phyloP scores from a whole-genome alignment of 1,140 invertebrate genomes.

The Scylla paramamosain region DNA sequence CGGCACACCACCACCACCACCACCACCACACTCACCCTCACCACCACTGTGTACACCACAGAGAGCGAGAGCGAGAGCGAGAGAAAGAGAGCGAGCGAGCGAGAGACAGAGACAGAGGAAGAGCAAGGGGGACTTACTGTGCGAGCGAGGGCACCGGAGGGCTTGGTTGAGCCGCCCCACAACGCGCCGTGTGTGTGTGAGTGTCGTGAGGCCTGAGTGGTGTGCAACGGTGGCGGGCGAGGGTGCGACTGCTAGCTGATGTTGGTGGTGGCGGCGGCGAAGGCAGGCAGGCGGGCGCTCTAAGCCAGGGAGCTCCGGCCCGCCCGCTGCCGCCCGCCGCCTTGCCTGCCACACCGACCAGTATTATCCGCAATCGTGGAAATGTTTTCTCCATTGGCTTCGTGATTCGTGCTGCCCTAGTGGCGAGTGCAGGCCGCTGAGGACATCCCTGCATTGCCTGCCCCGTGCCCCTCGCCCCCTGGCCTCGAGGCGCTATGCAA shows the following conservation, averaged over 20 bases:
- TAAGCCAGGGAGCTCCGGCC: conserved; percentile 62
- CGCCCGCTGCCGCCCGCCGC: conserved; percentile 41
- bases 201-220: conserved; percentile 57
- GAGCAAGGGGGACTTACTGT: conserved; percentile 55
- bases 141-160: neutral
- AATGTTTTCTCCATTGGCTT: conserved; percentile 73
- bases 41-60: conserved; percentile 10
- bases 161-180: neutral
- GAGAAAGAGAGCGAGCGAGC: conserved; percentile 55
- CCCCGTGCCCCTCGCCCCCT: neutral
- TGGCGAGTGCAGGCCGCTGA: neutral
- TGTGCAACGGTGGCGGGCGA: conserved; percentile 74
- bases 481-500: neutral
- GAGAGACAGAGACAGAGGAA: conserved; percentile 47
- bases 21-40: neutral
- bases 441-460: neutral
- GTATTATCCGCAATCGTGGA: conserved; percentile 77
- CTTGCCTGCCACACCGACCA: conserved; percentile 63
- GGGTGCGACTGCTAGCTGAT: conserved; percentile 73
- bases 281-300: conserved; percentile 66
- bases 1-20: conserved; percentile 8
- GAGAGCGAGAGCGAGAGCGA: conserved; percentile 44
- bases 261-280: conserved; percentile 65
- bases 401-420: conserved; percentile 64
- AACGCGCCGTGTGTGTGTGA: neutral